Percentiles rank a stretch among this genome's conserved stretches.
Evolutionary conservation across 2,113 vertebrate species (phyloP).

Genomic region (Cottus gobio): DNA sequence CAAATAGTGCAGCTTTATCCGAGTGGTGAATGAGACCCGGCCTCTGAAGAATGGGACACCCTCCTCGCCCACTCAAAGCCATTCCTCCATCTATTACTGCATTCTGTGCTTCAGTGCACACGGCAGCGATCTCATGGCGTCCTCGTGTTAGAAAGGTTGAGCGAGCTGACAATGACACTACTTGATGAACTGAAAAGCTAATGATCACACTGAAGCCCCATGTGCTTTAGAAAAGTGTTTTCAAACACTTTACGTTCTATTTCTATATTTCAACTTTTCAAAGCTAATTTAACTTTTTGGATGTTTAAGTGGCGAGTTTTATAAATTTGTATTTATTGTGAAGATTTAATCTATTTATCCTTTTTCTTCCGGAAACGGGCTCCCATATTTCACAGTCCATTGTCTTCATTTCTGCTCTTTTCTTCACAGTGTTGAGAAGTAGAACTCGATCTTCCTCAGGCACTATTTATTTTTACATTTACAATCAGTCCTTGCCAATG

Average conservation of each 20-base stretch:
- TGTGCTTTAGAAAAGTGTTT: not conserved
- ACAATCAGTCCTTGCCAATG: too few species aligned
- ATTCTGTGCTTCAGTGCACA: slow-evolving; percentile 49
- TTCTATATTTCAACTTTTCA: not conserved
- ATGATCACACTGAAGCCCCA: not conserved
- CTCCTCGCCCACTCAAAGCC: slow-evolving; percentile 60
- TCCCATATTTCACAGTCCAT: too few species aligned
- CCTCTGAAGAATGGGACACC: slow-evolving; percentile 65
- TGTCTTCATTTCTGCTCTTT: not conserved
- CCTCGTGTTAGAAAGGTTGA: slow-evolving; percentile 13
- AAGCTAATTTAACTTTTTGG: not conserved
- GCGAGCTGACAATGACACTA: slow-evolving; percentile 5
- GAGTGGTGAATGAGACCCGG: slow-evolving; percentile 81
- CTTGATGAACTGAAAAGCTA: slow-evolving; percentile 1
- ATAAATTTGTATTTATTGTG: not conserved
- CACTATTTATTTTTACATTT: too few species aligned
- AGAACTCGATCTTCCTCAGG: not conserved
- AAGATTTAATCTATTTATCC: not conserved
- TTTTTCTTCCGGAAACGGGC: not conserved
- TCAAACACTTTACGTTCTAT: not conserved
- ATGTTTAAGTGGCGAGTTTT: not conserved
- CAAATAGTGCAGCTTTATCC: slow-evolving; percentile 84
- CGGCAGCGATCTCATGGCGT: slow-evolving; percentile 51
- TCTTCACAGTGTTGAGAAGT: not conserved
- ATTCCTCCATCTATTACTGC: slow-evolving; percentile 60